Evolutionary conservation across 1,140 invertebrate genomes (phyloP).

Genomic region (Drosophila setifemur): DNA sequence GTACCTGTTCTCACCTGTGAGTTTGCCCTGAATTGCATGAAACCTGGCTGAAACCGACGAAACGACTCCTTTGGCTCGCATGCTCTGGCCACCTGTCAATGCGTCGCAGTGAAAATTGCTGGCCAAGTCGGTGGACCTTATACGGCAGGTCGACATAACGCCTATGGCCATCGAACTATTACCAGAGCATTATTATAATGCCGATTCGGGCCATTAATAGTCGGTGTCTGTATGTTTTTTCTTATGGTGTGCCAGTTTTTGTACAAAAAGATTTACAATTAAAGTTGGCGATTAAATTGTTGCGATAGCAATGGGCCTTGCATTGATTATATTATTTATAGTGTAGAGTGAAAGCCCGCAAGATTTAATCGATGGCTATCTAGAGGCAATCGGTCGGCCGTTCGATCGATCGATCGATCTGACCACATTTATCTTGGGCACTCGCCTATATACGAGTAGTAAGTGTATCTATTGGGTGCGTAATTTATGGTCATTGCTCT

Average conservation of each 20-base stretch:
- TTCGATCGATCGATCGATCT: conserved; percentile 35
- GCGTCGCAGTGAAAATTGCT: conserved; percentile 71
- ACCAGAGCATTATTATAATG: conserved; percentile 71
- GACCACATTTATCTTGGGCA: conserved; percentile 55
- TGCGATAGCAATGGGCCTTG: conserved; percentile 63
- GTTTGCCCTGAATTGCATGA: neutral
- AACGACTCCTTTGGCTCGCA: conserved; percentile 11
- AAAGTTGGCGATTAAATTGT: conserved; percentile 73
- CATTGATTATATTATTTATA: conserved; percentile 54
- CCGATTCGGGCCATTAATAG: conserved; percentile 53
- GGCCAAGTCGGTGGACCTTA: conserved; percentile 62
- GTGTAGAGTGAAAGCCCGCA: conserved; percentile 65
- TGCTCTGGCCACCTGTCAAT: conserved; percentile 64
- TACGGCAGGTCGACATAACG: conserved; percentile 64
- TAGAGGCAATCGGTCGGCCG: conserved; percentile 35
- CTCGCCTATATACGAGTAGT: no score
- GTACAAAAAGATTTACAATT: conserved; percentile 71
- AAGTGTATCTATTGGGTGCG: conserved; percentile 65
- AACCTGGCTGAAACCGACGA: neutral
- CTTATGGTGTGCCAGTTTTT: conserved; percentile 37
- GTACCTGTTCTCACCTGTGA: conserved; percentile 7
- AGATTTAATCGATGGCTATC: conserved; percentile 51
- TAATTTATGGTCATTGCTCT: conserved; percentile 70
- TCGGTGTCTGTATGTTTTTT: neutral
- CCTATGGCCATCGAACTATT: conserved; percentile 67